Percentiles rank a stretch among this genome's conserved stretches.
phyloP scores from a whole-genome alignment of 23 tunicate species.

The Botrylloides violaceus region DNA sequence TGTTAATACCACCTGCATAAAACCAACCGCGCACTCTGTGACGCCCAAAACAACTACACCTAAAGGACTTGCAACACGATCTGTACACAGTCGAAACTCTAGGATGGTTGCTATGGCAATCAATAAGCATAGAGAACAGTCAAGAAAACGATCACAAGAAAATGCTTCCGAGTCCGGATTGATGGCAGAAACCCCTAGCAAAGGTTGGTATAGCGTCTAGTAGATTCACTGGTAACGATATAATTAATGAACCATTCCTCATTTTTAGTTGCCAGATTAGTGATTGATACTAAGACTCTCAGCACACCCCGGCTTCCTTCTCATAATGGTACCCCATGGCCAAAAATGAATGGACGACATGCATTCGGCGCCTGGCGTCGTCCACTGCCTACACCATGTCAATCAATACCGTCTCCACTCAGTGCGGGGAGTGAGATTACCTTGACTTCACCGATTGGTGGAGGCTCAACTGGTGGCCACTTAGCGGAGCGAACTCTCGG shows the following conservation, averaged over 20 bases:
- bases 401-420: constrained; percentile 5
- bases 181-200: background rate
- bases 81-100: constrained; percentile 1
- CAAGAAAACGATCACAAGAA: constrained; percentile 14
- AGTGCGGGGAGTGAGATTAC: constrained; percentile 6
- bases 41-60: background rate
- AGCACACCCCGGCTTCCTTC: no score
- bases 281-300: no score
- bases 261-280: no score
- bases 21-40: no score
- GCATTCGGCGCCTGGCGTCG: constrained; percentile 1
- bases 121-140: background rate
- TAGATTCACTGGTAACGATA: no score
- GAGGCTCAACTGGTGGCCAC: background rate
- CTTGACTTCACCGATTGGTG: constrained; percentile 6
- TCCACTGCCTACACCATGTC: background rate
- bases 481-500: background rate
- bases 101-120: constrained; percentile 26
- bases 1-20: no score
- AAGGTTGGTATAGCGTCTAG: background rate
- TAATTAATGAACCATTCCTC: no score
- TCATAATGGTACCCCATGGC: constrained; percentile 16
- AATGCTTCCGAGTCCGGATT: background rate
- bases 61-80: background rate
- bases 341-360: background rate